Evolutionary conservation across 1,140 invertebrate species (phyloP).

Genomic region (Druon quercuslanigerum): DNA sequence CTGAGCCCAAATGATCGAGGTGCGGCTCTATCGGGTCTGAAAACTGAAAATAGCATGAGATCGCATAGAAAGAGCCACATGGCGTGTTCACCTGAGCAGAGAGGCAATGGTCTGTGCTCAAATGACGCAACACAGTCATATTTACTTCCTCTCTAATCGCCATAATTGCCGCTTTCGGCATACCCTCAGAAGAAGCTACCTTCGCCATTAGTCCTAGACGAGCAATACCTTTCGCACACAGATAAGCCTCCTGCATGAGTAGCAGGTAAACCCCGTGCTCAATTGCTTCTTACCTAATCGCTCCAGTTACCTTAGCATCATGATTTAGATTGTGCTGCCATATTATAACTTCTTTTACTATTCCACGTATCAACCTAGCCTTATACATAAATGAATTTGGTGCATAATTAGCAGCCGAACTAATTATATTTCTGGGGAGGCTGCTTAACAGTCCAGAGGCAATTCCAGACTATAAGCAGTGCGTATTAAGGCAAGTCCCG

Average conservation of each 20-base stretch:
- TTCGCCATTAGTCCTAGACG: background rate
- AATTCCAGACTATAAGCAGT: too few relatives aligned
- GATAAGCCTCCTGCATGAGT: background rate
- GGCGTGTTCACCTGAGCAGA: background rate
- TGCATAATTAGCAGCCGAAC: rapidly evolving
- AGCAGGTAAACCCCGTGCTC: background rate
- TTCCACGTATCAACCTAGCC: too few relatives aligned
- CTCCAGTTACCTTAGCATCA: background rate
- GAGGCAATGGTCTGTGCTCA: background rate
- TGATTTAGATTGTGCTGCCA: background rate
- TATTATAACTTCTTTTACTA: background rate
- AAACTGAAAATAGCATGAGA: background rate
- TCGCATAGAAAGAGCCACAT: background rate
- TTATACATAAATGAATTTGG: too few relatives aligned
- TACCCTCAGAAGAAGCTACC: background rate
- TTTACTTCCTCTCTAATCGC: background rate
- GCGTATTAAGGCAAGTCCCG: too few relatives aligned
- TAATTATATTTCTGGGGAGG: too few relatives aligned
- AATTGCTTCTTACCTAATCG: background rate
- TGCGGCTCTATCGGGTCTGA: background rate
- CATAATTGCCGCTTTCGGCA: background rate
- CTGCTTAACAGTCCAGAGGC: too few relatives aligned
- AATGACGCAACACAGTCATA: background rate
- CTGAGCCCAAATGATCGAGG: too few relatives aligned
- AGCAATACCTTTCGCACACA: background rate